Evolutionary conservation across 2,113 vertebrate species (phyloP).

Genomic region (Chionomys nivalis): DNA sequence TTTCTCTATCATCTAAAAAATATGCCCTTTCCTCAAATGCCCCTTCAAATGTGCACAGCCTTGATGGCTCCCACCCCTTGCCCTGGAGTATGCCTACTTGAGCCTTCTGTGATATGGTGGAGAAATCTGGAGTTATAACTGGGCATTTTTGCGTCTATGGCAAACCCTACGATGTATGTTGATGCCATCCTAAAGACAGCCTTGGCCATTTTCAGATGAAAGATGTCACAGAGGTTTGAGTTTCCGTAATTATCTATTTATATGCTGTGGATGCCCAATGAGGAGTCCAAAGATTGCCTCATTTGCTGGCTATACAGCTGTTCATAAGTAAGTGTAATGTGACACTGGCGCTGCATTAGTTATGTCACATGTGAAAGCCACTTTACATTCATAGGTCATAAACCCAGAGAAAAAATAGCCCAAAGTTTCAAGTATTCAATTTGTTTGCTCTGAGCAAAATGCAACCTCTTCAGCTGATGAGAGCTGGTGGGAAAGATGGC

Average conservation of each 20-base stretch:
- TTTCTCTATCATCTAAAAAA: neutral
- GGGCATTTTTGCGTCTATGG: slow-evolving; percentile 10
- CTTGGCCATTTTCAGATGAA: slow-evolving; percentile 73
- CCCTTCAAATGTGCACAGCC: neutral
- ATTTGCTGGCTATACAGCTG: slow-evolving; percentile 58
- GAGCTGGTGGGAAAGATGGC: slow-evolving; percentile 48
- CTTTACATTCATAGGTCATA: slow-evolving; percentile 80
- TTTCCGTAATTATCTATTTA: slow-evolving; percentile 78
- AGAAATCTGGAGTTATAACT: slow-evolving; percentile 9
- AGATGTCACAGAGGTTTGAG: slow-evolving; percentile 68
- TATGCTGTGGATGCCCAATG: slow-evolving; percentile 65
- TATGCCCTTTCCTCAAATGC: neutral
- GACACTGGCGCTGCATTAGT: slow-evolving; percentile 69
- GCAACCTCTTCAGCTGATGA: slow-evolving; percentile 72
- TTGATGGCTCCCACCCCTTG: neutral
- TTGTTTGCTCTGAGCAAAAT: slow-evolving; percentile 78
- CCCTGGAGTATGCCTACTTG: neutral
- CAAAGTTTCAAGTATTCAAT: slow-evolving; percentile 78
- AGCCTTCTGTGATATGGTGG: neutral
- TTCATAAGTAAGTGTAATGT: slow-evolving; percentile 74
- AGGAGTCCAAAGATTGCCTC: slow-evolving; percentile 71
- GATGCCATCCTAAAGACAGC: slow-evolving; percentile 50
- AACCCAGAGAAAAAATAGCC: slow-evolving; percentile 72
- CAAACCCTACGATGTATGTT: slow-evolving; percentile 54
- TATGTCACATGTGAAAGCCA: slow-evolving; percentile 78